A percentile compares a stretch with the other conserved stretches of the same genome.
These are phyloP conservation scores for Synergus gifuensis DNA, from an alignment of 2,888 invertebrate species.

Conservation along the genomic window DNA sequence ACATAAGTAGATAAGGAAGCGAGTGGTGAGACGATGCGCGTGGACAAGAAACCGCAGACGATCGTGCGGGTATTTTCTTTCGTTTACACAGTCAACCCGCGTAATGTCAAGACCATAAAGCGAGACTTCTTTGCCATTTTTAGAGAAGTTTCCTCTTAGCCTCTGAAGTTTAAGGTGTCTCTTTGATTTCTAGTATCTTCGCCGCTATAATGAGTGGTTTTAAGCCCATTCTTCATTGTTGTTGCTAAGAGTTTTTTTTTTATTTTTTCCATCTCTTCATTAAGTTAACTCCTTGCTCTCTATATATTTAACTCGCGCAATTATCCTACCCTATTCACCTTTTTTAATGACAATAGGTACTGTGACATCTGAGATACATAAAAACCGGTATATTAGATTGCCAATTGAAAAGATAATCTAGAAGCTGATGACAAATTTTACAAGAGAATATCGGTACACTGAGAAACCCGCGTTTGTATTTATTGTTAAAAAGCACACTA, in stretches of 20 bases:
- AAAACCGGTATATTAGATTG: no score
- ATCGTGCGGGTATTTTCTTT: slow-evolving; percentile 34
- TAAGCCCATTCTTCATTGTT: background rate
- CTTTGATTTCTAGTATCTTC: background rate
- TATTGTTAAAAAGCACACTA: no score
- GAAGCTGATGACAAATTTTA: background rate
- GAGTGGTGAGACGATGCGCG: background rate
- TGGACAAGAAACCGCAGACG: slow-evolving; percentile 31
- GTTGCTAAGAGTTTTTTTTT: background rate
- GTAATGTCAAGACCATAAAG: slow-evolving; percentile 12
- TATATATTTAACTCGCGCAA: background rate
- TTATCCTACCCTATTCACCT: background rate
- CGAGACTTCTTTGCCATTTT: background rate
- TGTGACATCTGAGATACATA: no score
- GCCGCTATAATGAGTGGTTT: background rate
- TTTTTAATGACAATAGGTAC: no score
- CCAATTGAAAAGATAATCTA: background rate
- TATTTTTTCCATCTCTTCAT: background rate
- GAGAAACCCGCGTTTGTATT: no score
- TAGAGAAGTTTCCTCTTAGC: background rate
- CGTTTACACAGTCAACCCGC: slow-evolving; percentile 25
- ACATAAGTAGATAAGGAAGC: slow-evolving; percentile 3
- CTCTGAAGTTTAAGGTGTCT: background rate
- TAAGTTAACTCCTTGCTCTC: background rate
- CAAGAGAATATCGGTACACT: background rate